Evolutionary conservation across 2,888 invertebrate species (phyloP).

Genomic region (Euplagia quadripunctaria): DNA sequence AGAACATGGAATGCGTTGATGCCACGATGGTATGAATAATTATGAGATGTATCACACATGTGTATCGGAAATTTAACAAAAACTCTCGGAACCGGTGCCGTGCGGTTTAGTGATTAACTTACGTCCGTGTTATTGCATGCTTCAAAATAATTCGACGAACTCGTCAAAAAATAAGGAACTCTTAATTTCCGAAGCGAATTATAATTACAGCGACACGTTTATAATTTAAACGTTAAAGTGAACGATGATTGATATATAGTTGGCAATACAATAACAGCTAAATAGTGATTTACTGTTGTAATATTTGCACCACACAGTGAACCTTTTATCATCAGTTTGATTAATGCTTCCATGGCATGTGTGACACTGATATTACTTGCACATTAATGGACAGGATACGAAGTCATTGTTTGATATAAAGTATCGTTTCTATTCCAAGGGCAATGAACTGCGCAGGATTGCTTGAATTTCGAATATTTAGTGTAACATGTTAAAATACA

Average conservation of each 20-base stretch:
- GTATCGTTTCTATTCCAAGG: slow-evolving; percentile 46
- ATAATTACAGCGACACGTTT: slow-evolving; percentile 51
- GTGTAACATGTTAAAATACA: slow-evolving; percentile 41
- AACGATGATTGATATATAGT: slow-evolving; percentile 65
- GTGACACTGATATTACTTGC: slow-evolving; percentile 64
- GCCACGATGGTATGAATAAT: slow-evolving; percentile 36
- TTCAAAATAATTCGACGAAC: slow-evolving; percentile 48
- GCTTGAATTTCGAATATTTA: slow-evolving; percentile 25
- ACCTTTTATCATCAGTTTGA: slow-evolving; percentile 76
- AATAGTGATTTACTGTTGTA: slow-evolving; percentile 74
- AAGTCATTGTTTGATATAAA: slow-evolving; percentile 57
- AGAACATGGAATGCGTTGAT: slow-evolving; percentile 25
- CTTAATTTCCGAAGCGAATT: slow-evolving; percentile 46
- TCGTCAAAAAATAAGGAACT: slow-evolving; percentile 44
- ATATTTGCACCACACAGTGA: slow-evolving; percentile 71
- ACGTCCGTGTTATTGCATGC: slow-evolving; percentile 51
- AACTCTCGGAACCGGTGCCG: slow-evolving; percentile 43
- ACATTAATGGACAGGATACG: slow-evolving; percentile 67
- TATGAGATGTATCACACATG: slow-evolving; percentile 45
- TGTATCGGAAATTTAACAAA: slow-evolving; percentile 49
- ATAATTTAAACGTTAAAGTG: slow-evolving; percentile 58
- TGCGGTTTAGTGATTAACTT: slow-evolving; percentile 52
- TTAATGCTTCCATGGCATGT: slow-evolving; percentile 77
- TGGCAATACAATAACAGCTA: slow-evolving; percentile 61
- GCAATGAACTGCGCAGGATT: slow-evolving; percentile 40